Conservation (phyloP, 30 jellyfish, hydroid and myxozoan species). For the Mastigias papua region DNA sequence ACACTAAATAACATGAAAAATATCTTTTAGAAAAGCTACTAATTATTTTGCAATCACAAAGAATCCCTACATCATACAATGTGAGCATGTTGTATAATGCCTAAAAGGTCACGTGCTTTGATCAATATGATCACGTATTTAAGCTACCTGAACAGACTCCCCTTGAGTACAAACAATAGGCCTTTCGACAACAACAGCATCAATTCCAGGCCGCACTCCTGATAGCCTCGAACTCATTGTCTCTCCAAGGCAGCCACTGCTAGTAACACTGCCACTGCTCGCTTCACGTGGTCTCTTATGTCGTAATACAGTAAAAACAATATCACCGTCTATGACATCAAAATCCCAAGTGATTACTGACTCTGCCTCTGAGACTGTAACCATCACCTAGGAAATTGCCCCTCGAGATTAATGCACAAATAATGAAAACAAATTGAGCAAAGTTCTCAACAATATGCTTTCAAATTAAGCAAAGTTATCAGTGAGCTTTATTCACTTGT, state of each 20-base stretch:
- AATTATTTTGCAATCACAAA: no score
- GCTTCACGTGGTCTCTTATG: slow-evolving; percentile 99
- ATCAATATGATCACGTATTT: no score
- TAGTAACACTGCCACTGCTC: slow-evolving; percentile 65
- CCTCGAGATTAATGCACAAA: no score
- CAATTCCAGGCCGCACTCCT: slow-evolving; percentile 93
- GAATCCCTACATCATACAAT: no score
- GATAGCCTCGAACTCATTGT: slow-evolving; percentile 75
- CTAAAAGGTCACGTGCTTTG: no score
- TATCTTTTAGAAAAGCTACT: no score
- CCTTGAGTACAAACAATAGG: slow-evolving; percentile 91
- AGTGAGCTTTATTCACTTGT: no score
- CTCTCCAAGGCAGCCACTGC: slow-evolving; percentile 87
- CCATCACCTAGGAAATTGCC: slow-evolving; percentile 91
- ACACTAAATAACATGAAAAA: no score
- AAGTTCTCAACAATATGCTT: no score
- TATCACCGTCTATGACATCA: slow-evolving; percentile 99
- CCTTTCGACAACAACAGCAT: slow-evolving; percentile 96
- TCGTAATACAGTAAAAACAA: slow-evolving; percentile 85
- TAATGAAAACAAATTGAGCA: no score
- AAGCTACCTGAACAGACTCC: slow-evolving; percentile 94
- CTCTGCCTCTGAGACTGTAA: slow-evolving; percentile 97
- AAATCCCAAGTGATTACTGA: slow-evolving; percentile 99
- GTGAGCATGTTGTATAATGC: no score
- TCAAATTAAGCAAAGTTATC: no score